Evolutionary conservation across 2,888 invertebrate genomes (phyloP).

Genomic region (Macropis europaea): DNA sequence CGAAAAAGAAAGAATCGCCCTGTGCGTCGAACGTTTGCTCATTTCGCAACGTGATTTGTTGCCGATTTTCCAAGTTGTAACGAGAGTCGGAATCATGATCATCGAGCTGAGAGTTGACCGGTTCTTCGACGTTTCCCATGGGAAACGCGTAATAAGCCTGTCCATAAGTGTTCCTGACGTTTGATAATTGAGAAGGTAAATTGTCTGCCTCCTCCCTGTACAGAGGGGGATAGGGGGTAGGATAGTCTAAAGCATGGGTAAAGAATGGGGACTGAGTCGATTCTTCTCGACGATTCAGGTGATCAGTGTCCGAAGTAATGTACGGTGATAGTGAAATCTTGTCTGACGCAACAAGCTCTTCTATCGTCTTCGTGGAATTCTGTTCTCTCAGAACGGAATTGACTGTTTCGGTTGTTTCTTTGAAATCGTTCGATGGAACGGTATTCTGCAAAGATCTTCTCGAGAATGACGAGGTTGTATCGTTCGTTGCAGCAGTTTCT

Average conservation of each 20-base stretch:
- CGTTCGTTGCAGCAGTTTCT: not conserved
- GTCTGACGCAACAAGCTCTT: not conserved
- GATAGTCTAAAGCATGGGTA: not conserved
- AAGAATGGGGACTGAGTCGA: not conserved
- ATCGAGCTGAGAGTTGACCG: not conserved
- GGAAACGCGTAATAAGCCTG: not conserved
- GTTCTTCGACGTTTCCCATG: not conserved
- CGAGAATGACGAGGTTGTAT: not conserved
- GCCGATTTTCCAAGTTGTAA: not conserved
- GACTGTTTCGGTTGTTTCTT: not conserved
- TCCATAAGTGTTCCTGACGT: not conserved
- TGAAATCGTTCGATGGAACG: not conserved
- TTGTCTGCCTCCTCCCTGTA: not conserved
- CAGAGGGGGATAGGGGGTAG: too few relatives aligned
- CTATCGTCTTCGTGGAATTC: not conserved
- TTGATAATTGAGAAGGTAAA: not conserved
- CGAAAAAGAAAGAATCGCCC: not conserved
- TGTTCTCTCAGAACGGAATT: not conserved
- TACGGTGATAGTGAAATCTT: not conserved
- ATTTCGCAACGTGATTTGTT: not conserved
- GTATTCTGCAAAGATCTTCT: constrained; percentile 9
- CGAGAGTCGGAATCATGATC: not conserved
- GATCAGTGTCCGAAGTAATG: not conserved
- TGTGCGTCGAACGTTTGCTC: not conserved
- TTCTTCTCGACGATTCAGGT: not conserved